Base-by-base conservation (phyloP, 1,140 invertebrate species). In the Formica selysi region DNA sequence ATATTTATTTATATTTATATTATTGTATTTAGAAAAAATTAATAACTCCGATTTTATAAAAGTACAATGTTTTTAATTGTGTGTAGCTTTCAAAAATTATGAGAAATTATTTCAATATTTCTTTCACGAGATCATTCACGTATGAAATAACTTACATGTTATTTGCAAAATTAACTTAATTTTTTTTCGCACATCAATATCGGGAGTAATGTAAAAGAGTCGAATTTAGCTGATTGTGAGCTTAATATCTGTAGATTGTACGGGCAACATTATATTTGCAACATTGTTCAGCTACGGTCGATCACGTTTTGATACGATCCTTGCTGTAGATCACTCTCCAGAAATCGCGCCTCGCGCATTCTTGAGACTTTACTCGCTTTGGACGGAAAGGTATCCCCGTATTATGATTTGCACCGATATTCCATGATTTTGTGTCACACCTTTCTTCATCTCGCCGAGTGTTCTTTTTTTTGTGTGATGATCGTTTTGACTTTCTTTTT, bases 341-440 rank as follows among this genome's bases (percentile, higher is more conserved):
- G 26, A 1, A 29, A 29, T 29, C 89, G 93, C 4, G 90, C 95
- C 16, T 94, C 92, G 38, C 91, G 93, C 32, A 90, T 97, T 41
- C 96, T 96, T 0, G 96, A 96, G 71, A 95, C 96, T 91, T 93
- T 97, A 59, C 95, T 96, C 1, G 95, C 96, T 51, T 88, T 95
- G 81, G 96, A 96, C 87, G 96, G 96, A 90, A 92, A 96, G 96
- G 96, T 97, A 94, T 19, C 3, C 16, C 16, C 81, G 76, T 88
- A 51, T 51, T 38, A 44, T 22, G 22, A 32, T 29, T 88, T 65
- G 32, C 16, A 11, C 57, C 8, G 26, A 3, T 22, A 16, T n/a
- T 73, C 38, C n/a, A 36, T 36, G 19, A 61, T 32, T 22, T 32
- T 13, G n/a, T 11, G 2, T 32, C 51, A 48, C 16, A 1, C 26